Evolutionary conservation across 2,797 vertebrate genomes (phyloP).

Genomic region (Hylomyscus alleni): DNA sequence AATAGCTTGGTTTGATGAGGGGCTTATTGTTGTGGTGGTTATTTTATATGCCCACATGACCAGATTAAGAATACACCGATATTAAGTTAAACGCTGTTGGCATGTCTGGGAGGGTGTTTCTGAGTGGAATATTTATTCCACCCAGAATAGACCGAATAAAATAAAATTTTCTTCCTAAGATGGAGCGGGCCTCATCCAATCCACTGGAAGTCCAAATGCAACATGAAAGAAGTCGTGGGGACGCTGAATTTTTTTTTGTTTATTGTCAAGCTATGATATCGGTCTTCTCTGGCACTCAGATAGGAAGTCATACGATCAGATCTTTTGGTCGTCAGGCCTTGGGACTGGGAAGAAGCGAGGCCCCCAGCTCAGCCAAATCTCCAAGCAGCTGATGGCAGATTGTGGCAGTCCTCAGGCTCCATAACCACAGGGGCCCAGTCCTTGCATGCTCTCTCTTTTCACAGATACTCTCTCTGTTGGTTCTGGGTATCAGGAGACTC

Average conservation of each 20-base stretch:
- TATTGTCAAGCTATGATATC: background rate
- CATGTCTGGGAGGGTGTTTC: background rate
- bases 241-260: background rate
- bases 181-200: background rate
- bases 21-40: background rate
- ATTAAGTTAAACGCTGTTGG: background rate
- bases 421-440: background rate
- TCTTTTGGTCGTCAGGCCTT: background rate
- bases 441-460: background rate
- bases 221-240: background rate
- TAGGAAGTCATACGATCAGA: background rate
- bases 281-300: background rate
- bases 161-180: background rate
- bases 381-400: background rate
- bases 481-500: background rate
- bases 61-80: background rate
- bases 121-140: background rate
- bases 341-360: background rate
- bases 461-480: background rate
- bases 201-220: background rate
- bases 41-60: background rate
- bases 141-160: background rate
- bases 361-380: background rate
- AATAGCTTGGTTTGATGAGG: background rate
- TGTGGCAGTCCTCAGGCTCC: background rate